phyloP scores from a whole-genome alignment of 2,113 vertebrate genomes.

The Oncorhynchus gorbuscha region DNA sequence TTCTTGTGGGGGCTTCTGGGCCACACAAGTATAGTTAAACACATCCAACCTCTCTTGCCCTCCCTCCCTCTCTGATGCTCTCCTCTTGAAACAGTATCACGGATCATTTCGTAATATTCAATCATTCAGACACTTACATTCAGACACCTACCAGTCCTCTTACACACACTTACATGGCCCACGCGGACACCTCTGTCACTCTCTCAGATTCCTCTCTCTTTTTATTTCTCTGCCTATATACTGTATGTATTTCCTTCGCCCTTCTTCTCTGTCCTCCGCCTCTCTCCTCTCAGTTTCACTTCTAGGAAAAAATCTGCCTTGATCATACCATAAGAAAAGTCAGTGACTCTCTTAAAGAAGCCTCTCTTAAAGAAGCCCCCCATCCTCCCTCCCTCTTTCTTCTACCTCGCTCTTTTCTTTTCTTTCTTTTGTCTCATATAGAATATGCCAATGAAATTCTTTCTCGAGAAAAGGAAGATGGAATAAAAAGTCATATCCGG shows the following conservation, averaged over 20 bases:
- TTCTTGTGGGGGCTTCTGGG: too few species aligned
- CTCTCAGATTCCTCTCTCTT: not conserved
- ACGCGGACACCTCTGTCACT: not conserved
- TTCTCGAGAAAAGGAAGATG: too few species aligned
- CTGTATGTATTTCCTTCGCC: not conserved
- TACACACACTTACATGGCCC: not conserved
- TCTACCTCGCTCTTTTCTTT: not conserved
- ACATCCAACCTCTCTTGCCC: not conserved
- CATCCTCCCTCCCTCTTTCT: too few species aligned
- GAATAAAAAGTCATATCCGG: not conserved
- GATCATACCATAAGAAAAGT: constrained; percentile 22
- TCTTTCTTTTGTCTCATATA: not conserved
- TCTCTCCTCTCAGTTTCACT: constrained; percentile 26
- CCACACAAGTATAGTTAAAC: too few species aligned
- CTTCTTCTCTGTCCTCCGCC: not conserved
- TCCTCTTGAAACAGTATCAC: not conserved
- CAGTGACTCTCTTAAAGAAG: constrained; percentile 36
- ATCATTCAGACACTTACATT: too few species aligned
- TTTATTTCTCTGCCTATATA: not conserved
- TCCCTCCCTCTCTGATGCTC: not conserved
- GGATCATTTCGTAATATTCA: too few species aligned
- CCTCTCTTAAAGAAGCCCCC: constrained; percentile 25
- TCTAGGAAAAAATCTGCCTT: constrained; percentile 23
- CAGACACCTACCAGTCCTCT: not conserved
- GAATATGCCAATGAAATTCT: not conserved